These are phyloP conservation scores for Columbina picui DNA, from an alignment of 2,113 vertebrate genomes.

Conservation along the genomic window DNA sequence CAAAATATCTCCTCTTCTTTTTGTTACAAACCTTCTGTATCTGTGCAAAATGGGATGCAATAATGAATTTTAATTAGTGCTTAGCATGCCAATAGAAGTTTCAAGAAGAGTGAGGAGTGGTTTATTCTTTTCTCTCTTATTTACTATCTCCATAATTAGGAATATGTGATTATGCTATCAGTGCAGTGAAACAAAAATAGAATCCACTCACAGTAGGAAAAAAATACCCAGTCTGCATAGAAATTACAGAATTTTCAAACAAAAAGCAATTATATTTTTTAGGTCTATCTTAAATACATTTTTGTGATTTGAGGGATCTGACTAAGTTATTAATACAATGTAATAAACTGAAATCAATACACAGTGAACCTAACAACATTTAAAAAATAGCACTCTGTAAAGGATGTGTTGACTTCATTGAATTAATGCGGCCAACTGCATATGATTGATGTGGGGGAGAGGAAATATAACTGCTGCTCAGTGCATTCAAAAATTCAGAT, in stretches of 20 bases:
- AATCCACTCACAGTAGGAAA: constrained; percentile 35
- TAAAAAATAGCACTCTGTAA: background rate
- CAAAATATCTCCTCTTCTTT: background rate
- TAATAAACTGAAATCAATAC: constrained; percentile 1
- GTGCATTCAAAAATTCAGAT: background rate
- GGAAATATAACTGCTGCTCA: background rate
- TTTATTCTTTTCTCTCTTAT: constrained; percentile 17
- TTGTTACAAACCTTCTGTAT: background rate
- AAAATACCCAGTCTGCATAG: constrained; percentile 1
- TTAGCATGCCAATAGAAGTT: background rate
- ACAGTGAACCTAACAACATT: background rate
- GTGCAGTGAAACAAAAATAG: constrained; percentile 8
- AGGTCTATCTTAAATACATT: constrained; percentile 48
- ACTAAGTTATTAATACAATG: constrained; percentile 4
- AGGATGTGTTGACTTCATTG: background rate
- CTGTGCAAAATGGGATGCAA: background rate
- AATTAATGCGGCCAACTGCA: background rate
- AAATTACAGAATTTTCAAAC: constrained; percentile 55
- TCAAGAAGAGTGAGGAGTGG: background rate
- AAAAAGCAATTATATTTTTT: constrained; percentile 54
- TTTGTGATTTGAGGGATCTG: constrained; percentile 35
- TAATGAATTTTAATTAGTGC: constrained; percentile 10
- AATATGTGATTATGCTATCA: constrained; percentile 34
- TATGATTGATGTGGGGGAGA: background rate
- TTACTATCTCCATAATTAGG: constrained; percentile 50